These are phyloP conservation scores for Agapornis roseicollis DNA, from an alignment of 2,113 vertebrate genomes.

Conservation along the genomic window DNA sequence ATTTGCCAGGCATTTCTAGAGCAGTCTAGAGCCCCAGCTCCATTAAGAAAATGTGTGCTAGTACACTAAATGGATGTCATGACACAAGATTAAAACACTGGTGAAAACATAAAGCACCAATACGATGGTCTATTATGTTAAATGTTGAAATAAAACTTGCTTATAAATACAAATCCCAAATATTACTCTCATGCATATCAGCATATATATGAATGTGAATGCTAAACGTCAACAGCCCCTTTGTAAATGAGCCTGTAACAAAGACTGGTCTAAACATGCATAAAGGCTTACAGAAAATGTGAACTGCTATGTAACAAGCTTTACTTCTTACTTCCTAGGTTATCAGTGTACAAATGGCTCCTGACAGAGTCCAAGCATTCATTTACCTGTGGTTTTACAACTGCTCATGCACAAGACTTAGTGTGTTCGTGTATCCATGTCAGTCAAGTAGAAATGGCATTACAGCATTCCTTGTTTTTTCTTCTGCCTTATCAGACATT, in stretches of 20 bases:
- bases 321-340: not conserved
- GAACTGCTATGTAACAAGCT: not conserved
- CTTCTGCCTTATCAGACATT: not conserved
- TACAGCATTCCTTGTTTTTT: not conserved
- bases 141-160: not conserved
- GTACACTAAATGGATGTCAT: not conserved
- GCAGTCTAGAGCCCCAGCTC: not conserved
- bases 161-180: not conserved
- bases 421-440: fast-evolving
- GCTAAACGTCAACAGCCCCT: not conserved
- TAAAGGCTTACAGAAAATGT: not conserved
- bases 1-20: not conserved
- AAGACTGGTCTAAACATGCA: not conserved
- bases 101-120: not conserved
- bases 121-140: fast-evolving
- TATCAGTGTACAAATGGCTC: not conserved
- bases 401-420: not conserved
- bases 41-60: not conserved
- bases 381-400: not conserved
- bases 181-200: not conserved
- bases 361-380: not conserved
- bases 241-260: not conserved
- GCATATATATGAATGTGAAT: not conserved
- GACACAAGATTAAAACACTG: not conserved
- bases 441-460: not conserved